Percentiles rank a stretch among this genome's conserved stretches.
Evolutionary conservation across 2,113 vertebrate genomes (phyloP).

Genomic region (Microtus richardsoni): DNA sequence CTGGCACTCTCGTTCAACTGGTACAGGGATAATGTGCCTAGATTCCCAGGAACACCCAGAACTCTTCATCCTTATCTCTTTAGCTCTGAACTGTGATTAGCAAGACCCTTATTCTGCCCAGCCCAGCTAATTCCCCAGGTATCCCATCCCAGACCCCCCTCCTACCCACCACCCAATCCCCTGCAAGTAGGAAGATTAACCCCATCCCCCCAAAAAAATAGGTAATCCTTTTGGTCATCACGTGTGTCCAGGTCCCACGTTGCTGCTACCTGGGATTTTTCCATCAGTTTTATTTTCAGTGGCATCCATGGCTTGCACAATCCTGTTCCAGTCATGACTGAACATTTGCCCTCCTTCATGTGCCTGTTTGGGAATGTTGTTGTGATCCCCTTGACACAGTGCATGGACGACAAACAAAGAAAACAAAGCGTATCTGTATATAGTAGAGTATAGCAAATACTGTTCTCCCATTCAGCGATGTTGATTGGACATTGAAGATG

Average conservation of each 20-base stretch:
- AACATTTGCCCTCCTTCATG: conserved; percentile 70
- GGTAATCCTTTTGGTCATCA: conserved; percentile 76
- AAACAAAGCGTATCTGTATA: conserved; percentile 85
- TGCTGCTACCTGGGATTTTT: conserved; percentile 47
- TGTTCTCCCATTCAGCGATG: conserved; percentile 80
- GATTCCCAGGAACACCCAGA: conserved; percentile 67
- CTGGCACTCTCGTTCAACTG: conserved; percentile 59
- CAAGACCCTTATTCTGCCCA: conserved; percentile 65
- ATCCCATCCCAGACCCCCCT: not conserved
- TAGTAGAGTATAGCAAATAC: conserved; percentile 85
- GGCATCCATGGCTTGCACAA: conserved; percentile 66
- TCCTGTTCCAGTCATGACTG: conserved; percentile 67
- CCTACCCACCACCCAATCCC: not conserved
- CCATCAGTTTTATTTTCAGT: conserved; percentile 62
- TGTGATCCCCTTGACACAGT: conserved; percentile 87
- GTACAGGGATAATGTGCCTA: conserved; percentile 64
- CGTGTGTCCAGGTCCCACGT: conserved; percentile 62
- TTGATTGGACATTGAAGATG: conserved; percentile 84
- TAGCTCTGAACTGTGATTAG: conserved; percentile 79
- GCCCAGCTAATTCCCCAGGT: not conserved
- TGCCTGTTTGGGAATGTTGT: conserved; percentile 86
- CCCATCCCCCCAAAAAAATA: conserved; percentile 22
- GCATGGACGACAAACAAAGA: conserved; percentile 86
- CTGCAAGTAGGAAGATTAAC: conserved; percentile 49
- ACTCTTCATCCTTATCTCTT: conserved; percentile 64